A percentile compares a stretch with the other conserved stretches of the same genome.
These are phyloP conservation scores for Hydrolagus colliei DNA, from an alignment of 2,797 vertebrate species.

Conservation along the genomic window DNA sequence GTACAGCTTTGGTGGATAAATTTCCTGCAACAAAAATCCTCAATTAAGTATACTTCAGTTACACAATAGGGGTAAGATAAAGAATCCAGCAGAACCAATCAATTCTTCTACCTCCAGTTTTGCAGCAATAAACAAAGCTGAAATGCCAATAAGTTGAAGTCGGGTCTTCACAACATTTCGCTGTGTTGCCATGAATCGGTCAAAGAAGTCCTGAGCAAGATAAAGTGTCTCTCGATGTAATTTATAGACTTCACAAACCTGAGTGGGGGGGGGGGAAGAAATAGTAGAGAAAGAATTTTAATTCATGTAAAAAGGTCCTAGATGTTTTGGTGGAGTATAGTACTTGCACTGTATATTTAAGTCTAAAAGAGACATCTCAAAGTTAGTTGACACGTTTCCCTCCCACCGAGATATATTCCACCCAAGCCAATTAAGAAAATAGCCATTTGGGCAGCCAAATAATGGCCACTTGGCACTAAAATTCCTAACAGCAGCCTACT, in stretches of 20 bases:
- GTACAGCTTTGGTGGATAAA: conserved; percentile 90
- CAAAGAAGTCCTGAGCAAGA: conserved; percentile 90
- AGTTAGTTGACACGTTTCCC: too few relatives aligned
- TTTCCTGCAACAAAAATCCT: conserved; percentile 64
- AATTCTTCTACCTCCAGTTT: conserved; percentile 75
- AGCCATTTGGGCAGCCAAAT: too few relatives aligned
- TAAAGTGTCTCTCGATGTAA: conserved; percentile 92
- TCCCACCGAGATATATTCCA: too few relatives aligned
- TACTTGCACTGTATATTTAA: too few relatives aligned
- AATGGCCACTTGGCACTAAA: too few relatives aligned
- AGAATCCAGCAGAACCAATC: not conserved
- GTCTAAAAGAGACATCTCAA: too few relatives aligned
- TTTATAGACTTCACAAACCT: conserved; percentile 92
- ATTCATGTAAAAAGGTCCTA: too few relatives aligned
- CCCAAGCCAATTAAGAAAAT: too few relatives aligned
- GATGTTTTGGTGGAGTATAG: too few relatives aligned
- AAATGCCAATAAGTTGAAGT: conserved; percentile 89
- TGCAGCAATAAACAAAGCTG: conserved; percentile 87
- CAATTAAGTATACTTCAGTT: not conserved
- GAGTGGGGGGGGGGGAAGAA: too few relatives aligned
- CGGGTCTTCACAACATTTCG: conserved; percentile 77
- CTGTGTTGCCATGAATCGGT: conserved; percentile 92
- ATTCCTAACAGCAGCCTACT: too few relatives aligned
- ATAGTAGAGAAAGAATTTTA: too few relatives aligned
- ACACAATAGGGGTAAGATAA: not conserved